Evolutionary conservation across 2,888 invertebrate species (phyloP).

Genomic region (Lymantria monacha): DNA sequence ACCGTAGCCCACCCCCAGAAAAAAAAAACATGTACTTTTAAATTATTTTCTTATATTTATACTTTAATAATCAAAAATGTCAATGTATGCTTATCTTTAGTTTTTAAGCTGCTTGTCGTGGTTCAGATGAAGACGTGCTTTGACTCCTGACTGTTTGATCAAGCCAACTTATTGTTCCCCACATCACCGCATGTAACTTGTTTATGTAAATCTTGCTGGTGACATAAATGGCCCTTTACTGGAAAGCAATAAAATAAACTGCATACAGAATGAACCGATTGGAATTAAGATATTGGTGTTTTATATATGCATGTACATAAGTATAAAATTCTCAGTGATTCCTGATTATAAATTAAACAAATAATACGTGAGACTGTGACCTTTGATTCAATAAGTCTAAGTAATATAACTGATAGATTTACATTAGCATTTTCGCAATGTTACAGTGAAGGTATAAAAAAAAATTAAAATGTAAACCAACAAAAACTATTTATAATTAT

Average conservation of each 20-base stretch:
- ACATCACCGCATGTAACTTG: conserved; percentile 46
- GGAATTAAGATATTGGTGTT: conserved; percentile 10
- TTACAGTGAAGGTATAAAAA: too few relatives aligned
- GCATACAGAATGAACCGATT: conserved; percentile 15
- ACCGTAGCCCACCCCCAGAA: too few relatives aligned
- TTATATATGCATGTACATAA: background rate
- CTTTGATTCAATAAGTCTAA: too few relatives aligned
- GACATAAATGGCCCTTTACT: conserved; percentile 45
- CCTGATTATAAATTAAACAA: too few relatives aligned
- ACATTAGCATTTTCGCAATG: too few relatives aligned
- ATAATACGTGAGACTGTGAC: too few relatives aligned
- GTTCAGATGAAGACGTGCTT: conserved; percentile 50
- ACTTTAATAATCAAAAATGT: conserved; percentile 23
- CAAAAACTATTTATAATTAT: too few relatives aligned
- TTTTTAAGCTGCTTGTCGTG: conserved; percentile 17
- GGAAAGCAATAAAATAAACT: conserved; percentile 35
- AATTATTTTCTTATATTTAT: background rate
- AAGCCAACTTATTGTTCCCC: conserved; percentile 48
- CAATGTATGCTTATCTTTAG: conserved; percentile 31
- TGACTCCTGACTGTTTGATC: conserved; percentile 40
- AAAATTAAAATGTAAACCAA: too few relatives aligned
- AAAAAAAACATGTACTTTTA: too few relatives aligned
- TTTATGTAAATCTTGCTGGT: conserved; percentile 48
- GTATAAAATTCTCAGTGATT: too few relatives aligned
- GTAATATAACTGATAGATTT: too few relatives aligned